phyloP scores from a whole-genome alignment of 2,888 invertebrate genomes.

The Bruchidius siliquastri region DNA sequence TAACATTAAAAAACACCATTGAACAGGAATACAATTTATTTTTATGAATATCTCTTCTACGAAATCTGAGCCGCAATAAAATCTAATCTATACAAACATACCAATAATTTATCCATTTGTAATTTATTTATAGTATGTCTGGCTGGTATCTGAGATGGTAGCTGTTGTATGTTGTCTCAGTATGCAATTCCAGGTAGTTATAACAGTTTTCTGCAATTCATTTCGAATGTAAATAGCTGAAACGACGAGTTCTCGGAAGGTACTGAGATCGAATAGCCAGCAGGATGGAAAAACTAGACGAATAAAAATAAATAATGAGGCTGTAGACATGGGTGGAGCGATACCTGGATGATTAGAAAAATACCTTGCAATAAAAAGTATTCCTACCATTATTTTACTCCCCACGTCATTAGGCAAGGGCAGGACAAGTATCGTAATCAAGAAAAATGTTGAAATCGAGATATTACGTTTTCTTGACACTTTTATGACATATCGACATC shows the following conservation, averaged over 20 bases:
- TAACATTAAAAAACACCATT: background rate
- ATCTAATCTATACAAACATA: slow-evolving; percentile 21
- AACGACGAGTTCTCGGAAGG: background rate
- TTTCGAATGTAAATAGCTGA: slow-evolving; percentile 20
- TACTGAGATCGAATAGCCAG: background rate
- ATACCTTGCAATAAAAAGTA: background rate
- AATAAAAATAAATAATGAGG: slow-evolving; percentile 23
- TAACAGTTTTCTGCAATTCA: slow-evolving; percentile 20
- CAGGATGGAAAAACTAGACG: slow-evolving; percentile 5
- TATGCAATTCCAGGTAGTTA: slow-evolving; percentile 18
- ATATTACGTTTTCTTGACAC: too few relatives aligned
- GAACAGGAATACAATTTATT: slow-evolving; percentile 8
- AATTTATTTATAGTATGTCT: slow-evolving; percentile 19
- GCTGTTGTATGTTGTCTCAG: background rate
- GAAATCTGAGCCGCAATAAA: slow-evolving; percentile 22
- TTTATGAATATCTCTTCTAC: slow-evolving; percentile 27
- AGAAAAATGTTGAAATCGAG: too few relatives aligned
- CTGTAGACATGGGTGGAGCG: background rate
- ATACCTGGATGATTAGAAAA: background rate
- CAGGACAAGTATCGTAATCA: too few relatives aligned
- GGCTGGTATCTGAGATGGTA: background rate
- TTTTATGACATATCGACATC: too few relatives aligned
- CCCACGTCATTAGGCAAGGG: too few relatives aligned
- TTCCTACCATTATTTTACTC: too few relatives aligned
- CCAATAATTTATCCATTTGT: slow-evolving; percentile 16